Percentiles rank a stretch among this genome's conserved stretches.
These are phyloP conservation scores for Orthosia gothica DNA, from an alignment of 2,888 invertebrate genomes.

Conservation along the genomic window DNA sequence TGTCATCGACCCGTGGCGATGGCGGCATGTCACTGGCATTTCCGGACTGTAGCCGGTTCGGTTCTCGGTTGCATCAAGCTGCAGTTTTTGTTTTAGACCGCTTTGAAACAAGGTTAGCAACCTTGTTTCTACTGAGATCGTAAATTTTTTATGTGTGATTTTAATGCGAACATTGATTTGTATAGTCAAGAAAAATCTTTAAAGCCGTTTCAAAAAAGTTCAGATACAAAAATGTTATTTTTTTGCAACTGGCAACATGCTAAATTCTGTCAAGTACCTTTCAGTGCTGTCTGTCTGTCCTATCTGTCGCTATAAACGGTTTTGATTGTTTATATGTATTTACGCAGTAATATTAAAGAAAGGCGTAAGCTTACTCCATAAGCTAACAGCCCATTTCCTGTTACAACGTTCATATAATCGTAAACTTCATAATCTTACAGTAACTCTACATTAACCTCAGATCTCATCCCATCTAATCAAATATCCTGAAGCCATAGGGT, in stretches of 20 bases:
- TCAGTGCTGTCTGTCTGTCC: too few species aligned
- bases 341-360: not conserved
- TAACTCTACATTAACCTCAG: conserved; percentile 15
- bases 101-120: conserved; percentile 7
- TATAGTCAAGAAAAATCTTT: not conserved
- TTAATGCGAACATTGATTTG: conserved; percentile 2
- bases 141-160: conserved; percentile 8
- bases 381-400: not conserved
- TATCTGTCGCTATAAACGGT: too few species aligned
- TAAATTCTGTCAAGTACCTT: not conserved
- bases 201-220: not conserved
- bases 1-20: conserved; percentile 62
- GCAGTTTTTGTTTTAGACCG: conserved; percentile 59
- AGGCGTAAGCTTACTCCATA: not conserved
- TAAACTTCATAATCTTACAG: not conserved
- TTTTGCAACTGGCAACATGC: conserved; percentile 10
- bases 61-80: conserved; percentile 35
- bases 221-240: not conserved
- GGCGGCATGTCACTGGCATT: conserved; percentile 61
- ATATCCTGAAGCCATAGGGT: conserved; percentile 40
- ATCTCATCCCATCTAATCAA: conserved; percentile 41
- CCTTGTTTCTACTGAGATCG: conserved; percentile 5
- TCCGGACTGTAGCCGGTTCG: conserved; percentile 63
- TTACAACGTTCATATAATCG: not conserved
- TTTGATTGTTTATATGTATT: too few species aligned